Conservation (phyloP, 2,113 vertebrate genomes). For the Trochalopteron elliotii region DNA sequence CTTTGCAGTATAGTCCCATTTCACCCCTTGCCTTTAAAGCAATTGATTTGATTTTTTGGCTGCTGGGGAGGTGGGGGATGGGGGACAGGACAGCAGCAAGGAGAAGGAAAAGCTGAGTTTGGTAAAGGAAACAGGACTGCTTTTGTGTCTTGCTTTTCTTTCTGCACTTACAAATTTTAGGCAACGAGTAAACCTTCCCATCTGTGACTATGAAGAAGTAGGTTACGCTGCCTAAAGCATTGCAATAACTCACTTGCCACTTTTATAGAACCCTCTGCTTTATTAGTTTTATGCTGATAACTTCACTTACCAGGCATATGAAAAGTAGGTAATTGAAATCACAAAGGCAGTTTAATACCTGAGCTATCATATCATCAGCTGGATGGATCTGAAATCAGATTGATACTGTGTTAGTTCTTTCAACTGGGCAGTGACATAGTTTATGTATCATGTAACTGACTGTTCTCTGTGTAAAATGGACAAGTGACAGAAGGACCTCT, state of each 20-base stretch:
- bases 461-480: background rate
- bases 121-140: background rate
- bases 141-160: background rate
- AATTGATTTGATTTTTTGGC: background rate
- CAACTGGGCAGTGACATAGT: background rate
- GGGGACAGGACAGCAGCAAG: background rate
- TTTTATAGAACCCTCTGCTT: background rate
- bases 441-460: background rate
- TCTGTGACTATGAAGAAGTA: constrained; percentile 19
- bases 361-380: background rate
- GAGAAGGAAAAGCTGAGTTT: background rate
- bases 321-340: constrained; percentile 30
- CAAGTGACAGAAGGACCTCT: background rate
- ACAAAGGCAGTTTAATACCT: background rate
- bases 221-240: constrained; percentile 1
- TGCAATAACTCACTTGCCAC: background rate
- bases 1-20: background rate
- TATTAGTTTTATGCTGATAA: constrained; percentile 30
- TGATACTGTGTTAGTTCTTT: background rate
- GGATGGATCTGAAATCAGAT: background rate
- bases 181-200: background rate
- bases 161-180: background rate
- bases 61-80: background rate
- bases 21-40: background rate
- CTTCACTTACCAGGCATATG: background rate